Evolutionary conservation across 2,888 invertebrate species (phyloP).

Genomic region (Spilosoma lubricipeda): DNA sequence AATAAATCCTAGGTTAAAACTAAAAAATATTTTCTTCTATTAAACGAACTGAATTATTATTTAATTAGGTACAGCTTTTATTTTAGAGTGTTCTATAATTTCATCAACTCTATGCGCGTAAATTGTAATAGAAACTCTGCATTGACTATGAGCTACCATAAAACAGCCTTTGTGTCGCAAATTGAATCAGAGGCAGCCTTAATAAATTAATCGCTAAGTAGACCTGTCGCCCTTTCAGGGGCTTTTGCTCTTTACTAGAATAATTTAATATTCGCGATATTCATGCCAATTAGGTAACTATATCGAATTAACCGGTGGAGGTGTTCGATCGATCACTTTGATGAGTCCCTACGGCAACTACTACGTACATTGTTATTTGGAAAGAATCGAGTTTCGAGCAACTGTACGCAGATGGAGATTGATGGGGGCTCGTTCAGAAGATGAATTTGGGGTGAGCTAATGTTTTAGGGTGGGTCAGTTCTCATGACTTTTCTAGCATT

Average conservation of each 20-base stretch:
- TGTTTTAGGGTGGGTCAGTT: constrained; percentile 22
- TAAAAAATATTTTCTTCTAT: too few relatives aligned
- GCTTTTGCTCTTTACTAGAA: constrained; percentile 59
- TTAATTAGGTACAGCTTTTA: background rate
- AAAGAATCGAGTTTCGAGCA: constrained; percentile 44
- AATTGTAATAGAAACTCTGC: constrained; percentile 23
- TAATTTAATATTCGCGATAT: constrained; percentile 67
- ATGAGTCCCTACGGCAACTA: constrained; percentile 49
- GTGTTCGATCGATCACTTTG: constrained; percentile 63
- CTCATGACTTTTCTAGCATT: constrained; percentile 1
- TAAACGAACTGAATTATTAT: too few relatives aligned
- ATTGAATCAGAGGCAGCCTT: constrained; percentile 73
- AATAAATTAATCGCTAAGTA: constrained; percentile 73
- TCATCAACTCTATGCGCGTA: background rate
- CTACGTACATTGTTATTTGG: constrained; percentile 40
- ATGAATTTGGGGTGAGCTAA: constrained; percentile 29
- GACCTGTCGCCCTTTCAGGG: constrained; percentile 65
- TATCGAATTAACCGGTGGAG: constrained; percentile 62
- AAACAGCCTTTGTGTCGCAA: constrained; percentile 58
- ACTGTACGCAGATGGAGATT: constrained; percentile 38
- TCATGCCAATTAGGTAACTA: constrained; percentile 31
- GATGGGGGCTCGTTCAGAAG: constrained; percentile 39
- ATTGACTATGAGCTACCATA: constrained; percentile 30
- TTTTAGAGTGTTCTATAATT: constrained; percentile 2
- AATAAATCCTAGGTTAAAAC: too few relatives aligned